Evolutionary conservation across 2,113 vertebrate genomes (phyloP).

Genomic region (Nerophis lumbriciformis): DNA sequence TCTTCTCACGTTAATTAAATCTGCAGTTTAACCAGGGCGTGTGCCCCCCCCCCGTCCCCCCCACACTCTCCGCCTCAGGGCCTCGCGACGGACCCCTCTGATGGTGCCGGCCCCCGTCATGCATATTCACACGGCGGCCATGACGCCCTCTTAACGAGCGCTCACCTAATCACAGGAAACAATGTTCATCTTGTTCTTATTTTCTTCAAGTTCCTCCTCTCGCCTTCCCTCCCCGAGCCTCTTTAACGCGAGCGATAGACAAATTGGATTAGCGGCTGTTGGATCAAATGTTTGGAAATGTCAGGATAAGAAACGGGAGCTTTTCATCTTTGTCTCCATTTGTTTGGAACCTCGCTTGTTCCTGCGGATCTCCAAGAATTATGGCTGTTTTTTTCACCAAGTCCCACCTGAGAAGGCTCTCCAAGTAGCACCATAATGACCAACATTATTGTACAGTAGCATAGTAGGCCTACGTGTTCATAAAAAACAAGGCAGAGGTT

Average conservation of each 20-base stretch:
- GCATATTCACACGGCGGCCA: constrained; percentile 92
- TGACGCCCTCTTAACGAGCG: constrained; percentile 98
- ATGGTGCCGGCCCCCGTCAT: constrained; percentile 86
- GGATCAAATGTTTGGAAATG: constrained; percentile 96
- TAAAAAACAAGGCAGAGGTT: too few relatives aligned
- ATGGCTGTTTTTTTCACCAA: too few relatives aligned
- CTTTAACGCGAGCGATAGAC: constrained; percentile 91
- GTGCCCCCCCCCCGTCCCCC: constrained; percentile 54
- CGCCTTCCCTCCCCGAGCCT: constrained; percentile 18
- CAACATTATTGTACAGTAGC: too few relatives aligned
- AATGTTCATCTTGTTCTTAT: constrained; percentile 96
- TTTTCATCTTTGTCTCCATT: constrained; percentile 64
- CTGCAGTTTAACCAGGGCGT: constrained; percentile 79
- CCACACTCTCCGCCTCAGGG: constrained; percentile 58
- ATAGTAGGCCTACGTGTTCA: too few relatives aligned
- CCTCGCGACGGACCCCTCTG: constrained; percentile 82
- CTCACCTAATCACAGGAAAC: constrained; percentile 96
- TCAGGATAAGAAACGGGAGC: constrained; percentile 91
- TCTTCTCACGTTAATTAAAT: constrained; percentile 98
- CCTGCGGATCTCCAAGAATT: too few relatives aligned
- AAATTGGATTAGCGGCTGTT: constrained; percentile 99
- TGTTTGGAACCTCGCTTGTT: neutral
- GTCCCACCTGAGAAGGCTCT: too few relatives aligned
- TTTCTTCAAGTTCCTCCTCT: constrained; percentile 73
- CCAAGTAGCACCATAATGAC: too few relatives aligned